Evolutionary conservation across 1,140 invertebrate genomes (phyloP), one percentile per base, ranked within the genome.

Genomic region (Acyrthosiphon pisum): DNA sequence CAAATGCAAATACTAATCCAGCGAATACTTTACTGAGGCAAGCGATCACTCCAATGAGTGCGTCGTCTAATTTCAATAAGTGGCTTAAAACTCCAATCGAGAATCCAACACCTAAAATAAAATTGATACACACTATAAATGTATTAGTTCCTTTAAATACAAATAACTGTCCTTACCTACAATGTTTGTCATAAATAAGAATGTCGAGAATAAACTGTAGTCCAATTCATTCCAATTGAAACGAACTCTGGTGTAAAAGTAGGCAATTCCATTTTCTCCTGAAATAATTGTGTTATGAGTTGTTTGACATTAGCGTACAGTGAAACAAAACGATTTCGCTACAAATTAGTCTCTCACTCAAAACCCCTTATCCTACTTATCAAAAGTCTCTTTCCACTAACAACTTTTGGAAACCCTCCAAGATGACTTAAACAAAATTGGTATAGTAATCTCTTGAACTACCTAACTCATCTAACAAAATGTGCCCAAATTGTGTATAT

Each of bases 221-320:
- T 97, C 97, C 89, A 98, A 97, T 95, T 98, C 97, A 94, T 97
- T 96, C 97, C 97, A 98, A 94, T 98, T 97, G 95, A 98, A 98
- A 44, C 97, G 96, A 94, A 97, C 97, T 93, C 97, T 96, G 23
- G 97, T 97, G 94, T 98, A 98, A 46, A 98, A 95, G 94, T 98
- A 98, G 95, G 97, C 96, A 7, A 98, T 97, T 56, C 97, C 96
- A 97, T 97, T 97, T 95, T 98, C 97, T 94, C 97, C 97, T 97
- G 96, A 95, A 94, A 94, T 22, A 18, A 90, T 60, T 53, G 35
- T 23, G 18, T 8, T n/a, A 18, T 18, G 41, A 86, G 9, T 86
- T 86, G 26, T 86, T 22, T 22, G 35, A 9, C 4, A 8, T 84
- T 84, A 23, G 23, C 44, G 37, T 14, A 84, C 2, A 9, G 23